Evolutionary conservation across 2,113 vertebrate genomes (phyloP).

Genomic region (Forbesichthys agassizii): DNA sequence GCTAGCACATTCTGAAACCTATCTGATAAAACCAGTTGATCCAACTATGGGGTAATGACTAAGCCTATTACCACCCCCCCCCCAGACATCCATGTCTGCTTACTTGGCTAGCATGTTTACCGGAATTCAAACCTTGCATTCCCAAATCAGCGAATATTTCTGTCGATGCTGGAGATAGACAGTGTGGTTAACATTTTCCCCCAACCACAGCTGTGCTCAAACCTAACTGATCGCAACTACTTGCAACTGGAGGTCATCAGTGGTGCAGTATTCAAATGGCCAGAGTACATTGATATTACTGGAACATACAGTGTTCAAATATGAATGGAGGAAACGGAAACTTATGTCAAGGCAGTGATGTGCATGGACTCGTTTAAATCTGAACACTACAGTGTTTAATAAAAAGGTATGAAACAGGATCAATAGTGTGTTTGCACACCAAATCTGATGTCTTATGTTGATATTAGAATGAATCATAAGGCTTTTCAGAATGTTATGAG

Average conservation of each 20-base stretch:
- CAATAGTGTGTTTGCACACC: neutral
- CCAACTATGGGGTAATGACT: neutral
- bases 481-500: neutral
- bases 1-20: neutral
- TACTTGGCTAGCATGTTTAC: neutral
- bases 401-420: neutral
- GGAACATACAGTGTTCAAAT: conserved; percentile 28
- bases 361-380: neutral
- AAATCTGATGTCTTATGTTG: no score
- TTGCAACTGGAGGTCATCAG: conserved; percentile 26
- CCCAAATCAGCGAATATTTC: neutral
- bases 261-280: conserved; percentile 29
- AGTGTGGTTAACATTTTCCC: neutral
- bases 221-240: neutral
- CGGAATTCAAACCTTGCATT: neutral
- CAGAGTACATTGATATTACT: conserved; percentile 16
- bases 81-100: neutral
- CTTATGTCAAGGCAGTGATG: neutral
- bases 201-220: conserved; percentile 5
- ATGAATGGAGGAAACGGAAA: conserved; percentile 23
- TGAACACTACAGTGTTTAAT: neutral
- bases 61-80: neutral
- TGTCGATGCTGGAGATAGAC: conserved; percentile 2
- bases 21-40: neutral
- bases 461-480: no score